A percentile compares a stretch with the other conserved stretches of the same genome.
Conservation (phyloP, 2,113 vertebrate genomes). For the Lipophrys pholis region DNA sequence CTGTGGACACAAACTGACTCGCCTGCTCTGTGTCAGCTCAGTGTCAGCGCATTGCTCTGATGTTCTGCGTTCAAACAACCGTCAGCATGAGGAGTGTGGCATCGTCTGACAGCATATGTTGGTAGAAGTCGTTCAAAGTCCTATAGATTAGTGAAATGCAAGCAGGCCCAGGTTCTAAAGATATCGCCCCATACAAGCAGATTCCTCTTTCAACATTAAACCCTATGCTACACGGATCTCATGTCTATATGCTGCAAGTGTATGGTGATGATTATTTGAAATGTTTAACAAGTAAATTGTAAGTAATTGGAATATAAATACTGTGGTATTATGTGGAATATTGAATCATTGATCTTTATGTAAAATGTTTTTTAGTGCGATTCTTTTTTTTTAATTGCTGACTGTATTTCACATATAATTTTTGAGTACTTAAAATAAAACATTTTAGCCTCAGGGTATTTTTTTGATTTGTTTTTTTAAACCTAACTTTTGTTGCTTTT, state of each 20-base stretch:
- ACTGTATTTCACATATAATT: too few relatives aligned
- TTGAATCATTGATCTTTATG: too few relatives aligned
- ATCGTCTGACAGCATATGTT: conserved; percentile 12
- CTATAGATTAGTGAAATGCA: conserved; percentile 7
- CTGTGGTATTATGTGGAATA: too few relatives aligned
- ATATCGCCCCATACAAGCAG: conserved; percentile 7
- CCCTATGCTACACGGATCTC: conserved; percentile 5
- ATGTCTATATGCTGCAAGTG: conserved; percentile 10
- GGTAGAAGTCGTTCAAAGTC: conserved; percentile 9
- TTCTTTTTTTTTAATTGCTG: too few relatives aligned
- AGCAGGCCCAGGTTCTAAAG: not conserved
- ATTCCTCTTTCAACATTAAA: not conserved
- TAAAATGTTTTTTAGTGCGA: too few relatives aligned
- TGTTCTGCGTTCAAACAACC: conserved; percentile 28
- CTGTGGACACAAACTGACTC: conserved; percentile 6
- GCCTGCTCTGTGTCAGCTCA: conserved; percentile 1
- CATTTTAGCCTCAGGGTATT: too few relatives aligned
- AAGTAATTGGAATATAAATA: too few relatives aligned
- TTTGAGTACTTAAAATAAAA: too few relatives aligned
- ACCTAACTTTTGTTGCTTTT: not conserved
- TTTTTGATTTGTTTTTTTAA: not conserved
- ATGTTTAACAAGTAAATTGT: too few relatives aligned
- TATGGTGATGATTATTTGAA: conserved; percentile 10
- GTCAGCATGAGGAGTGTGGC: conserved; percentile 14
- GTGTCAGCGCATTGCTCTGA: conserved; percentile 10